These are phyloP conservation scores for Parotocinclus haroldoi DNA, from an alignment of 2,797 vertebrate species.

Conservation along the genomic window DNA sequence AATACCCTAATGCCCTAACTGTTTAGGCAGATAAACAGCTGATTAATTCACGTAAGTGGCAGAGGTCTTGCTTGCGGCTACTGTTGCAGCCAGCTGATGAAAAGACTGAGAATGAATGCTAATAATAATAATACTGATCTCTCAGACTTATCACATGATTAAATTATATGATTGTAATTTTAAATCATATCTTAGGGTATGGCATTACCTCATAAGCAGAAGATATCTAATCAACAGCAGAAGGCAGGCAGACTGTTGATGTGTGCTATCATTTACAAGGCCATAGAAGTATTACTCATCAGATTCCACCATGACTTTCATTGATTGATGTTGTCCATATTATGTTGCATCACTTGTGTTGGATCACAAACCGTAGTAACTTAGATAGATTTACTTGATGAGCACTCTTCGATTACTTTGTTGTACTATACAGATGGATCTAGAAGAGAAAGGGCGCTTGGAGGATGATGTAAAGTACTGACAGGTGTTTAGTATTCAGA, in stretches of 20 bases:
- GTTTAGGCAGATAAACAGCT: too few relatives aligned
- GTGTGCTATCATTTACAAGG: conserved; percentile 8
- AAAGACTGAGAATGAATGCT: too few relatives aligned
- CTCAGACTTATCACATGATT: too few relatives aligned
- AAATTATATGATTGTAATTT: too few relatives aligned
- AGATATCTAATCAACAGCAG: not conserved
- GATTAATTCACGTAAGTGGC: too few relatives aligned
- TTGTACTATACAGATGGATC: conserved; percentile 29
- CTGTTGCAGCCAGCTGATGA: too few relatives aligned
- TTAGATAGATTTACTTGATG: conserved; percentile 7
- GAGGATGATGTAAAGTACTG: conserved; percentile 29
- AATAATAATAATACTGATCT: too few relatives aligned
- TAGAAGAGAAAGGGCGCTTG: conserved; percentile 26
- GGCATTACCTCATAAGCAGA: not conserved
- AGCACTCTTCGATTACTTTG: conserved; percentile 14
- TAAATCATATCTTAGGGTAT: not conserved
- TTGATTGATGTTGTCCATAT: not conserved
- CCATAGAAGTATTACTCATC: not conserved
- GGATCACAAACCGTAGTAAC: conserved; percentile 3
- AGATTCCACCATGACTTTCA: conserved; percentile 1
- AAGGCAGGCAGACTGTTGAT: conserved; percentile 6
- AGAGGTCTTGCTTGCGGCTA: too few relatives aligned
- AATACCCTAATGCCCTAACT: too few relatives aligned
- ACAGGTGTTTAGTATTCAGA: conserved; percentile 67
- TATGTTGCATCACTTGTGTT: conserved; percentile 8